These are phyloP conservation scores for Monochamus saltuarius DNA, from an alignment of 1,140 invertebrate species.

Conservation along the genomic window DNA sequence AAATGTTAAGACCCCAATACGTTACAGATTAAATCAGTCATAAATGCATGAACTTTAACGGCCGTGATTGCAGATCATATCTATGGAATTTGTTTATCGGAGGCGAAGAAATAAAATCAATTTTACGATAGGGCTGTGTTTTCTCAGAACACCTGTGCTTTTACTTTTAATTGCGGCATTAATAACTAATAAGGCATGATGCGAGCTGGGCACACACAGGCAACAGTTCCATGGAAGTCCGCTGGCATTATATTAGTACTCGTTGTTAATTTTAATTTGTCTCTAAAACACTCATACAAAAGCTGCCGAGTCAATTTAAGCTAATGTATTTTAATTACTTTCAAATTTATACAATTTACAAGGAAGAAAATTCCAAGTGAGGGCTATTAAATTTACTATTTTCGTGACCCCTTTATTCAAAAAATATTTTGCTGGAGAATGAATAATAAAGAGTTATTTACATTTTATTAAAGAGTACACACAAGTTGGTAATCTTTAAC, in stretches of 20 bases:
- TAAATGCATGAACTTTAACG: conserved; percentile 39
- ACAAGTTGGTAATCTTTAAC: too few relatives aligned
- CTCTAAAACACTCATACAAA: conserved; percentile 23
- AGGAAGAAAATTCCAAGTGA: too few relatives aligned
- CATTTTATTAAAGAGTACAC: too few relatives aligned
- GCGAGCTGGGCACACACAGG: conserved; percentile 4
- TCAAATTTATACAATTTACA: conserved; percentile 37
- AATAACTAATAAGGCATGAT: conserved; percentile 34
- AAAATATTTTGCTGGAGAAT: too few relatives aligned
- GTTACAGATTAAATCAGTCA: conserved; percentile 44
- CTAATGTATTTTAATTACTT: conserved; percentile 39
- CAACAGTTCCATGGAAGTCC: not conserved
- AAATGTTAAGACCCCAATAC: conserved; percentile 43
- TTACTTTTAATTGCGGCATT: conserved; percentile 44
- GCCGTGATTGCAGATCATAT: conserved; percentile 39
- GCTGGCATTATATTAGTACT: conserved; percentile 3
- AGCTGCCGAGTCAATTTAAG: conserved; percentile 20
- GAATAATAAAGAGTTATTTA: too few relatives aligned
- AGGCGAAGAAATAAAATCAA: conserved; percentile 40
- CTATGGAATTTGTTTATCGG: conserved; percentile 43
- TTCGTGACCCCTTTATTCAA: too few relatives aligned
- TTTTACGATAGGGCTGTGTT: conserved; percentile 38
- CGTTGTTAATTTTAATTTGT: conserved; percentile 28
- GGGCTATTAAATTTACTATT: too few relatives aligned
- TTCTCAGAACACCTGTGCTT: conserved; percentile 42